These are phyloP conservation scores for Bradypus variegatus DNA, from an alignment of 2,797 vertebrate genomes.

Conservation along the genomic window DNA sequence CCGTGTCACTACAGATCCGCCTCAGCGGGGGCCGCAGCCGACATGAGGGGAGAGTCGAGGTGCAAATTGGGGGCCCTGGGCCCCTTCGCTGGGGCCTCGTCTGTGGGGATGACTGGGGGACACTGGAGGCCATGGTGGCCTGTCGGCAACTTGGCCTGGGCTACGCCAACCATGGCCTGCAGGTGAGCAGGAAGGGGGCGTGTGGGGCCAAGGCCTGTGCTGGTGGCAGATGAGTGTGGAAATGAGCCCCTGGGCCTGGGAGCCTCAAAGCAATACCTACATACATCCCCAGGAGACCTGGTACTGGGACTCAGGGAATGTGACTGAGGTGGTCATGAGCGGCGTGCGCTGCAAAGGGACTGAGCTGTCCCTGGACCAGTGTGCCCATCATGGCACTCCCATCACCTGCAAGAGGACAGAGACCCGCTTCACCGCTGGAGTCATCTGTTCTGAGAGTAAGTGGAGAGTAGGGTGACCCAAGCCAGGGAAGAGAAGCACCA, in stretches of 20 bases:
- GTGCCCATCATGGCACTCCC: slow-evolving; percentile 81
- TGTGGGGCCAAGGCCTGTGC: background rate
- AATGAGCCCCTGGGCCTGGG: background rate
- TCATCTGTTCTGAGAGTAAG: slow-evolving; percentile 99
- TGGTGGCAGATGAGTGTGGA: background rate
- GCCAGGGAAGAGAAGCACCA: background rate
- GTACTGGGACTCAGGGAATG: slow-evolving; percentile 97
- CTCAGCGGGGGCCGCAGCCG: slow-evolving; percentile 88
- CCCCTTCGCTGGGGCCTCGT: slow-evolving; percentile 88
- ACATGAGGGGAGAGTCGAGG: slow-evolving; percentile 91
- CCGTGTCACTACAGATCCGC: slow-evolving; percentile 82
- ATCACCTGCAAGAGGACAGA: slow-evolving; percentile 85
- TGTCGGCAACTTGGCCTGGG: slow-evolving; percentile 95
- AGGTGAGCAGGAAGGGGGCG: slow-evolving; percentile 81
- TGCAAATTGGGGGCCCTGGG: slow-evolving; percentile 75
- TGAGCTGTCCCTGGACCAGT: slow-evolving; percentile 89
- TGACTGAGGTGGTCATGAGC: slow-evolving; percentile 91
- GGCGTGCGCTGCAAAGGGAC: slow-evolving; percentile 89
- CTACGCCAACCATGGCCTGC: slow-evolving; percentile 90
- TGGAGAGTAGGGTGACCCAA: background rate
- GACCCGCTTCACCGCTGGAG: slow-evolving; percentile 86
- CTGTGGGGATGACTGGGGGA: slow-evolving; percentile 92
- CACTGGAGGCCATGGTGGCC: slow-evolving; percentile 87
- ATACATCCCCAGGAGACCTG: slow-evolving; percentile 86
- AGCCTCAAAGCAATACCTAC: background rate